Evolutionary conservation across 2,888 invertebrate genomes (phyloP).

Genomic region (Branchellion lobata): DNA sequence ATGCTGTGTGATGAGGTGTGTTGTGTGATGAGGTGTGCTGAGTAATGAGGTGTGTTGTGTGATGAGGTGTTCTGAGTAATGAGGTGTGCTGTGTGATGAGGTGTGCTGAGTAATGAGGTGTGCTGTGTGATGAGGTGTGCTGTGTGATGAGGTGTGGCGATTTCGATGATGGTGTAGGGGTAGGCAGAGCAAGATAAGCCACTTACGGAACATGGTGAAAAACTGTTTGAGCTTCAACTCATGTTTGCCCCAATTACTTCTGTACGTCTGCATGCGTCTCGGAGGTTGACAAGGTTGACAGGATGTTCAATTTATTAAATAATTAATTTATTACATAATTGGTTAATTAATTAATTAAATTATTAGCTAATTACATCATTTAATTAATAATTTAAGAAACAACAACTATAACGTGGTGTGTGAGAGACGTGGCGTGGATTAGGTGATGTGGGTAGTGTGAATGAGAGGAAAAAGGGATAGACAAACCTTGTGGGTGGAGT

Average conservation of each 20-base stretch:
- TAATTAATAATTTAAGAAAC: too few species aligned
- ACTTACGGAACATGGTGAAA: slow-evolving; percentile 63
- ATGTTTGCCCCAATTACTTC: slow-evolving; percentile 64
- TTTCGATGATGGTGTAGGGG: not conserved
- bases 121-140: not conserved
- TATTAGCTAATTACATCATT: too few species aligned
- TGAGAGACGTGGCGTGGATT: too few species aligned
- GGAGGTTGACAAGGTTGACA: too few species aligned
- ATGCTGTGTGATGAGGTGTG: not conserved
- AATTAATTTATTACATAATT: too few species aligned
- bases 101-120: too few species aligned
- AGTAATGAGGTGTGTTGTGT: slow-evolving; percentile 49
- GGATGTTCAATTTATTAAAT: too few species aligned
- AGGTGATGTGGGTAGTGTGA: too few species aligned
- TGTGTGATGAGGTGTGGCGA: not conserved
- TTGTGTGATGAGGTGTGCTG: slow-evolving; percentile 58
- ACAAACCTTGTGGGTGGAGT: slow-evolving; percentile 51
- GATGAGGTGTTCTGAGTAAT: not conserved
- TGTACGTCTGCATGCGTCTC: slow-evolving; percentile 54
- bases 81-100: too few species aligned
- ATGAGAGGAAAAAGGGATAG: too few species aligned
- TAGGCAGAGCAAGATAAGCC: not conserved
- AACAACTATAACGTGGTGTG: too few species aligned
- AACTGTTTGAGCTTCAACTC: slow-evolving; percentile 62
- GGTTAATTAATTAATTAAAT: too few species aligned